These are phyloP conservation scores for Orchestia grillus DNA, from an alignment of 1,140 invertebrate species.

Conservation along the genomic window DNA sequence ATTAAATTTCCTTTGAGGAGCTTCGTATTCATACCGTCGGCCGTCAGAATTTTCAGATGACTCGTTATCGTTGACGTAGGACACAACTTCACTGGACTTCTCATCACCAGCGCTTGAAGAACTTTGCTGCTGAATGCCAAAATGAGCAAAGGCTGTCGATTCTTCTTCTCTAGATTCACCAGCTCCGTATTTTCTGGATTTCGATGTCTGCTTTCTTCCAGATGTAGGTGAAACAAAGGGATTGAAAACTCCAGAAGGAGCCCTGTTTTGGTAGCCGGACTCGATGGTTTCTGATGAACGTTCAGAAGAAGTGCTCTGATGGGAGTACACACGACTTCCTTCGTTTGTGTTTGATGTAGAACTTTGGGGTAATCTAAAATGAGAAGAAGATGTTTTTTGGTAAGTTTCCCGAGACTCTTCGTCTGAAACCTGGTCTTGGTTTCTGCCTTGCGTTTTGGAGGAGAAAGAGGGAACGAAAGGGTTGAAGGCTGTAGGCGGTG, in stretches of 20 bases:
- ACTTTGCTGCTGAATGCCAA: not conserved
- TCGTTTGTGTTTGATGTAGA: not conserved
- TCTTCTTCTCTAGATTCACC: slow-evolving; percentile 45
- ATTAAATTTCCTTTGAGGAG: slow-evolving; percentile 2
- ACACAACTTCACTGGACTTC: not conserved
- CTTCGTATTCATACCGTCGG: not conserved
- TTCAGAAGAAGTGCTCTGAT: not conserved
- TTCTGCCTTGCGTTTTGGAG: not conserved
- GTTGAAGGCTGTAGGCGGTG: not conserved
- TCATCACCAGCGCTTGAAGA: not conserved
- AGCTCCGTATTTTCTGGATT: slow-evolving; percentile 19
- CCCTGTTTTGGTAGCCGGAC: slow-evolving; percentile 2
- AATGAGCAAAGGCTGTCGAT: slow-evolving; percentile 34
- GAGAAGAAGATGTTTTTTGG: not conserved
- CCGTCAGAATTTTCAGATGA: not conserved
- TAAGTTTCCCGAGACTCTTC: not conserved
- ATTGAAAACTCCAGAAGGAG: slow-evolving; percentile 21
- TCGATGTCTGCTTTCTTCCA: not conserved
- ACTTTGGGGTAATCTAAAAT: not conserved
- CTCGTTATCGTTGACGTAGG: not conserved
- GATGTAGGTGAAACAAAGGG: not conserved
- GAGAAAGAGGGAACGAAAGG: not conserved
- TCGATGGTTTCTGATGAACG: not conserved
- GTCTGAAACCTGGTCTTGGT: not conserved
- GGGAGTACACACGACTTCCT: not conserved